Conservation (phyloP, 1,140 invertebrate genomes). For the Berghia stephanieae region DNA sequence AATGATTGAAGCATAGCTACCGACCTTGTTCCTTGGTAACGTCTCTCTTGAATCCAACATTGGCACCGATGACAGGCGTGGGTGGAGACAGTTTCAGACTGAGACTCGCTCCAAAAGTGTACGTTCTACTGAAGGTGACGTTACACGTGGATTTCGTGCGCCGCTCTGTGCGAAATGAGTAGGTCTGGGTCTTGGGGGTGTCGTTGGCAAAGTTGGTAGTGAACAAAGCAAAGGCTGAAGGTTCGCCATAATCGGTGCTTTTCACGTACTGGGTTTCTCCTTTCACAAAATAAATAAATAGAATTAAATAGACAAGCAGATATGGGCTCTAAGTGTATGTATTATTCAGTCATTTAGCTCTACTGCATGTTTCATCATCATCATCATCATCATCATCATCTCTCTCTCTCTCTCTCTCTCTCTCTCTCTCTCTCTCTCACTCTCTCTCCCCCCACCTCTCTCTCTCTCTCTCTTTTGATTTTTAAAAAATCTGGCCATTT, state of each 20-base stretch:
- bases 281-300: neutral
- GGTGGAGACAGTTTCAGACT: slow-evolving; percentile 50
- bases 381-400: too few relatives aligned
- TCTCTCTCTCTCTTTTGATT: too few relatives aligned
- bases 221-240: slow-evolving; percentile 55
- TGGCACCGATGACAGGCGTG: slow-evolving; percentile 67
- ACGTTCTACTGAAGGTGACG: slow-evolving; percentile 48
- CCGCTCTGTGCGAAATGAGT: slow-evolving; percentile 55
- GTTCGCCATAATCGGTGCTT: slow-evolving; percentile 40
- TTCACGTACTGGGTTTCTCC: slow-evolving; percentile 50
- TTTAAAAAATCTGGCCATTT: too few relatives aligned
- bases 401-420: too few relatives aligned
- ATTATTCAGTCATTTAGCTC: too few relatives aligned
- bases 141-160: slow-evolving; percentile 56
- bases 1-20: too few relatives aligned
- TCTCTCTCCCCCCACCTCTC: too few relatives aligned
- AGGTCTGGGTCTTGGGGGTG: slow-evolving; percentile 50
- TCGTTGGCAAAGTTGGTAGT: slow-evolving; percentile 56
- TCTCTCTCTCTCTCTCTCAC: too few relatives aligned
- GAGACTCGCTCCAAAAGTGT: slow-evolving; percentile 47
- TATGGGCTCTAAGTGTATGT: too few relatives aligned
- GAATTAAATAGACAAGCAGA: neutral
- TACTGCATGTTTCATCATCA: too few relatives aligned
- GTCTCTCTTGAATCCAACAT: slow-evolving; percentile 69
- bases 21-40: slow-evolving; percentile 61